phyloP scores from a whole-genome alignment of 2,797 vertebrate species.

The Leucoraja ocellata region DNA sequence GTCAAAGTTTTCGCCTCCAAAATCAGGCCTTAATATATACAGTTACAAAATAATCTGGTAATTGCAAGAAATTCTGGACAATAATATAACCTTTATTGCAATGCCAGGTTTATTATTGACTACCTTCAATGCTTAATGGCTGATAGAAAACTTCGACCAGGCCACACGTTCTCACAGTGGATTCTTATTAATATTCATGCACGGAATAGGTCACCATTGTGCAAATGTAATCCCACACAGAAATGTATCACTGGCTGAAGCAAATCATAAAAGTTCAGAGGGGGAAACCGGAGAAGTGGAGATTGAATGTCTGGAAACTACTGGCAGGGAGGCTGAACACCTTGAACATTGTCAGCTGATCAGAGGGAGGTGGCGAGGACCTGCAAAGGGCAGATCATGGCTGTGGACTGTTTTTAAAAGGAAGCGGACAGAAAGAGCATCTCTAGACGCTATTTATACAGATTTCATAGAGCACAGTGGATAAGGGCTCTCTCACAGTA shows the following conservation, averaged over 20 bases:
- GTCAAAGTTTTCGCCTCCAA: not conserved
- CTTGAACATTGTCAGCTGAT: too few relatives aligned
- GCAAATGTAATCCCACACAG: not conserved
- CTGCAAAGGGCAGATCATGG: too few relatives aligned
- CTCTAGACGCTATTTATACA: too few relatives aligned
- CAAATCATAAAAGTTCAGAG: too few relatives aligned
- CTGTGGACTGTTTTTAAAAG: too few relatives aligned
- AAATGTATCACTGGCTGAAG: not conserved
- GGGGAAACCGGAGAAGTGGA: too few relatives aligned
- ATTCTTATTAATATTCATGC: not conserved
- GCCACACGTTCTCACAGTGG: not conserved
- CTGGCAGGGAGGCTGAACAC: too few relatives aligned
- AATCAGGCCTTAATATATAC: not conserved
- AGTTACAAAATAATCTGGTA: not conserved
- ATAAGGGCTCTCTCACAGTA: too few relatives aligned
- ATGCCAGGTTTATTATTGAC: not conserved
- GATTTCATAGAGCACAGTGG: too few relatives aligned
- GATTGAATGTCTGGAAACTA: too few relatives aligned
- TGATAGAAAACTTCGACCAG: not conserved
- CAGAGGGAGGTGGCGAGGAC: too few relatives aligned
- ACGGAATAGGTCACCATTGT: not conserved
- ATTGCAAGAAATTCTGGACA: not conserved
- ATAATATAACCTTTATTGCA: not conserved
- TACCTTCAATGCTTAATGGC: not conserved
- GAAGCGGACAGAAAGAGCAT: too few relatives aligned